Conservation (phyloP, 2,888 invertebrate species). For the Microctonus hyperodae region DNA sequence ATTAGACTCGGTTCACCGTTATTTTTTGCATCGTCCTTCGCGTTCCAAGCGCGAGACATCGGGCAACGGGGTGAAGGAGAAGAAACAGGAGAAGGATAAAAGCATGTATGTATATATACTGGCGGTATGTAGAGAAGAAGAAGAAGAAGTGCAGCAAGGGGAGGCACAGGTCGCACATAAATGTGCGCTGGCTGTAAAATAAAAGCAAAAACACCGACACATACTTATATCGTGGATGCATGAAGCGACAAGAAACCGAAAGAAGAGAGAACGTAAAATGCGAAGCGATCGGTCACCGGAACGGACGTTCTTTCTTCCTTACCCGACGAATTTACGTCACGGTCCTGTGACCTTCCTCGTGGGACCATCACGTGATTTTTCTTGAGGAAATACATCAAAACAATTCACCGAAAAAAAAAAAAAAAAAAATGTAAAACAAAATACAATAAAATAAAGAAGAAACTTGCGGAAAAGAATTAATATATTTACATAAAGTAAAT, state of each 20-base stretch:
- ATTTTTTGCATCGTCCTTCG: slow-evolving; percentile 39
- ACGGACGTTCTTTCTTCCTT: slow-evolving; percentile 43
- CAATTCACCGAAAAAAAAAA: slow-evolving; percentile 27
- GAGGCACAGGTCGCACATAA: slow-evolving; percentile 35
- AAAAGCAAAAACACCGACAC: slow-evolving; percentile 19
- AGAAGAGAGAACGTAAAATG: slow-evolving; percentile 19
- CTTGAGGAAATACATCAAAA: slow-evolving; percentile 29
- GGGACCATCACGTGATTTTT: slow-evolving; percentile 41
- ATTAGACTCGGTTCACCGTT: slow-evolving; percentile 34
- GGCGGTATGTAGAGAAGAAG: slow-evolving; percentile 18
- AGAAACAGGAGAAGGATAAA: slow-evolving; percentile 8
- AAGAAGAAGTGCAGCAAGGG: too few relatives aligned
- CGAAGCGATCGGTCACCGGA: slow-evolving; percentile 42
- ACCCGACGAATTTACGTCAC: slow-evolving; percentile 46
- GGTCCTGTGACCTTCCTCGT: slow-evolving; percentile 40
- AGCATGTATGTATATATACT: slow-evolving; percentile 9
- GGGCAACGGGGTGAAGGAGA: slow-evolving; percentile 27
- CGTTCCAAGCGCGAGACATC: slow-evolving; percentile 35
- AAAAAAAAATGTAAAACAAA: background rate
- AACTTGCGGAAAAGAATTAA: too few relatives aligned
- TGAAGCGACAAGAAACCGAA: slow-evolving; percentile 22
- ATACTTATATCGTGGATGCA: slow-evolving; percentile 42
- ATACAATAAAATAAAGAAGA: background rate
- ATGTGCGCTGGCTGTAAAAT: slow-evolving; percentile 27
- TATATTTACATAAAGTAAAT: too few relatives aligned